Base-by-base conservation (phyloP, 1,140 invertebrate species). In the Melitaea cinxia region DNA sequence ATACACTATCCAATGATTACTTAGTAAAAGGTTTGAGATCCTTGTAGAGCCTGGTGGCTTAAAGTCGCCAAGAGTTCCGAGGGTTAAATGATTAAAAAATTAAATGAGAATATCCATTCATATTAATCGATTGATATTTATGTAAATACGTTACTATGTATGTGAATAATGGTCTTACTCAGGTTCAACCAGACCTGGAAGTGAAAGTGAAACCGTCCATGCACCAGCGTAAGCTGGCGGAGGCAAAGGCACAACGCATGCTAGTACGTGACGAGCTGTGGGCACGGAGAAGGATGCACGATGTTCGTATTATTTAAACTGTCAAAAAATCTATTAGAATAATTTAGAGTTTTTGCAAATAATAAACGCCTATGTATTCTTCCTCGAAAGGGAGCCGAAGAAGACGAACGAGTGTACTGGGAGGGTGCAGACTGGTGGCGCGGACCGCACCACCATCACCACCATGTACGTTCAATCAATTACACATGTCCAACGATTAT, bases 171-270 rank as follows among this genome's bases (percentile, higher is more conserved):
- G 9, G 23, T 47, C 9, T 4, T 23, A 28, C 26, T 4, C 64
- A 92, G 91, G 93, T 93, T 10, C 93, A 93, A 68, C 98, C 98
- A 0, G 97, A 98, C 86, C 91, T 99, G 37, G 95, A 98, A 28
- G 98, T 99, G 12, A 98, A 99, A 82, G 95, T 98, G 66, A 99
- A 99, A 87, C 97, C 97, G 12, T 97, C 97, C 57, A 91, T 96
- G 45, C 94, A 96, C 19, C 96, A 97, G 77, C 93, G 95, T 7
- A 97, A 97, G 80, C 92, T 98, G 63, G 94, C 97, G 45, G 97
- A 98, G 78, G 96, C 97, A 61, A 96, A 97, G 82, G 92, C 96
- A 37, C 93, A 96, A 53, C 92, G 97, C n/a, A 94, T 95, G 71
- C 92, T 94, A 77, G 93, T 94, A 77, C 91, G 94, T 4, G 94